Percentiles rank a stretch among this genome's conserved stretches.
Conservation (phyloP, 30 jellyfish, hydroid and myxozoan species). For the Sanderia malayensis region DNA sequence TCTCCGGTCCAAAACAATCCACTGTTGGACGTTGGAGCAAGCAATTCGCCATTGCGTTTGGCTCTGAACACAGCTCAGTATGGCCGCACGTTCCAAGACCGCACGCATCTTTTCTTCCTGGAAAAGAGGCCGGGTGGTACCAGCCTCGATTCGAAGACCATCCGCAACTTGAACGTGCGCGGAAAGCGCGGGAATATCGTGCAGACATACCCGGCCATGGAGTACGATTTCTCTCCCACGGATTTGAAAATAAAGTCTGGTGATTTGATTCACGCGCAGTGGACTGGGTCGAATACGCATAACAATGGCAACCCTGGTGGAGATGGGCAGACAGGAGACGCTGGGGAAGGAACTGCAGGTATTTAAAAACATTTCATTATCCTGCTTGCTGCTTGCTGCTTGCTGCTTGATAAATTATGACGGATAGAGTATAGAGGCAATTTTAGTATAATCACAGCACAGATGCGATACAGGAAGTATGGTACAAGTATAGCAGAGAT, state of each 20-base stretch:
- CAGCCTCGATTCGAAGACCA: constrained; percentile 46
- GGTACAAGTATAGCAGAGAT: too few species aligned
- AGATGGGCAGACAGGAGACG: constrained; percentile 98
- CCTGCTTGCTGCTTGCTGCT: too few species aligned
- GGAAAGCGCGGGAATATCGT: constrained; percentile 89
- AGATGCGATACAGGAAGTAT: too few species aligned
- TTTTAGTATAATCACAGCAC: too few species aligned
- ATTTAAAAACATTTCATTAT: too few species aligned
- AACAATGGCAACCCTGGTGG: constrained; percentile 90
- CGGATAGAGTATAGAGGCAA: too few species aligned
- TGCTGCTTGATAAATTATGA: too few species aligned
- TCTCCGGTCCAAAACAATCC: constrained; percentile 95
- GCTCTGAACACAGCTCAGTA: constrained; percentile 97
- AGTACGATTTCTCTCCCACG: constrained; percentile 92
- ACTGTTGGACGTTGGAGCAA: constrained; percentile 72
- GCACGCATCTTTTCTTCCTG: constrained; percentile 75
- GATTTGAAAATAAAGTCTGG: constrained; percentile 55
- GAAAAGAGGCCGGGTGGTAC: constrained; percentile 47
- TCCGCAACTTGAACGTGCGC: constrained; percentile 67
- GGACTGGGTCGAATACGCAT: constrained; percentile 98
- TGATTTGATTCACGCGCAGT: constrained; percentile 79
- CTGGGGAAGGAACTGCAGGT: constrained; percentile 95
- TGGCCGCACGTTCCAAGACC: constrained; percentile 98
- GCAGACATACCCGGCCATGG: constrained; percentile 95
- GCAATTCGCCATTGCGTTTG: constrained; percentile 70